phyloP scores from a whole-genome alignment of 2,888 invertebrate species.

The Caenorhabditis sp. region DNA sequence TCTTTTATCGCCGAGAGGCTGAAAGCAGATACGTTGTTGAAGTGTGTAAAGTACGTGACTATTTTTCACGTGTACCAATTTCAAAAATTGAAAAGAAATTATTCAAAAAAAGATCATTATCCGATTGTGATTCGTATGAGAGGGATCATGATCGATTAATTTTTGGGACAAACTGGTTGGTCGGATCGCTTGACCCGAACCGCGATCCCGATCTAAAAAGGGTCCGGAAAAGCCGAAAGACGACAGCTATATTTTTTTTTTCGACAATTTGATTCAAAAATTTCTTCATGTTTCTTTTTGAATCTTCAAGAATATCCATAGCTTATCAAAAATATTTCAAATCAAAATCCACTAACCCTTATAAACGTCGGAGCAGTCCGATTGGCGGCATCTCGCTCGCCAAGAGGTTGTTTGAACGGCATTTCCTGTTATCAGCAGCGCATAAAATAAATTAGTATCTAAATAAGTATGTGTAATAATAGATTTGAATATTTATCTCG shows the following conservation, averaged over 20 bases:
- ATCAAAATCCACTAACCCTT: conserved; percentile 51
- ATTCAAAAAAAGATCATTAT: neutral
- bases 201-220: too few relatives aligned
- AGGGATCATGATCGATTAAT: too few relatives aligned
- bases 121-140: neutral
- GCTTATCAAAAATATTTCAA: neutral
- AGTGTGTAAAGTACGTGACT: too few relatives aligned
- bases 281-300: too few relatives aligned
- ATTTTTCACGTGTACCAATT: too few relatives aligned
- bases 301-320: too few relatives aligned
- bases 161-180: too few relatives aligned
- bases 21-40: too few relatives aligned
- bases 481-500: neutral
- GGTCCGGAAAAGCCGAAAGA: too few relatives aligned
- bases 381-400: conserved; percentile 65
- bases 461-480: neutral
- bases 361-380: conserved; percentile 65
- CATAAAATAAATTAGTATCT: neutral
- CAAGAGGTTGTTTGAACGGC: conserved; percentile 69
- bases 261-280: too few relatives aligned
- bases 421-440: conserved; percentile 27
- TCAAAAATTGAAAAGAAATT: neutral
- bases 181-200: too few relatives aligned
- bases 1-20: conserved; percentile 70
- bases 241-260: too few relatives aligned